These are phyloP conservation scores for Ectemnius cavifrons DNA, from an alignment of 2,888 invertebrate genomes.

Conservation along the genomic window DNA sequence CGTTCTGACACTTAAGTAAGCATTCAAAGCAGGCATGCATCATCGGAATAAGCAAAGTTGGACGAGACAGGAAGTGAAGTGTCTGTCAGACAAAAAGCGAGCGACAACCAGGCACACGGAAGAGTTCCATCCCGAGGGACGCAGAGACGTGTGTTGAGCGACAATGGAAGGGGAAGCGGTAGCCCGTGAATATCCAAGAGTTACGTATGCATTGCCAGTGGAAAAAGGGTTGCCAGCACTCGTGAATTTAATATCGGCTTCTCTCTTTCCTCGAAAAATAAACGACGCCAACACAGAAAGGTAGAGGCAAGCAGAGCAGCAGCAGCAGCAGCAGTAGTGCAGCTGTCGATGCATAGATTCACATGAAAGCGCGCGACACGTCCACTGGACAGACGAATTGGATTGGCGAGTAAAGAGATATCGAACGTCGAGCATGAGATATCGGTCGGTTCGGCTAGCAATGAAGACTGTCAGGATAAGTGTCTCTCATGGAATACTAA, in stretches of 20 bases:
- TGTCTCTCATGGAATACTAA: no score
- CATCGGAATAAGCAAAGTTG: no score
- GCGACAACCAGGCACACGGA: no score
- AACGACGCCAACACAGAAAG: background rate
- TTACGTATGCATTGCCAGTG: constrained; percentile 49
- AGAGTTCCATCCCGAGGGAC: background rate
- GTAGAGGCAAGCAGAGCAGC: background rate
- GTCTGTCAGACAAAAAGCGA: no score
- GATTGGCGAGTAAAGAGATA: constrained; percentile 1
- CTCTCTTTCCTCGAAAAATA: constrained; percentile 10
- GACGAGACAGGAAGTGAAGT: no score
- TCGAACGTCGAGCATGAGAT: background rate
- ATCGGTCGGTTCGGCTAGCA: no score
- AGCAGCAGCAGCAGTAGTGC: background rate
- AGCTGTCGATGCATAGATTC: background rate
- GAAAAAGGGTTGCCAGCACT: constrained; percentile 39
- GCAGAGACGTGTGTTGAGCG: constrained; percentile 11
- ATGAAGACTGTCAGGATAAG: no score
- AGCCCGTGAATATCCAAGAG: constrained; percentile 27
- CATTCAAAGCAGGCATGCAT: no score
- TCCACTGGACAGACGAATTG: no score
- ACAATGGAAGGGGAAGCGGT: background rate
- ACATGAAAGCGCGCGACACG: no score
- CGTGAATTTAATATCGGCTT: constrained; percentile 60
- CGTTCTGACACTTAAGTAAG: no score